These are phyloP conservation scores for Thamnophis sirtalis DNA, from an alignment of 2,113 vertebrate genomes.

Conservation along the genomic window DNA sequence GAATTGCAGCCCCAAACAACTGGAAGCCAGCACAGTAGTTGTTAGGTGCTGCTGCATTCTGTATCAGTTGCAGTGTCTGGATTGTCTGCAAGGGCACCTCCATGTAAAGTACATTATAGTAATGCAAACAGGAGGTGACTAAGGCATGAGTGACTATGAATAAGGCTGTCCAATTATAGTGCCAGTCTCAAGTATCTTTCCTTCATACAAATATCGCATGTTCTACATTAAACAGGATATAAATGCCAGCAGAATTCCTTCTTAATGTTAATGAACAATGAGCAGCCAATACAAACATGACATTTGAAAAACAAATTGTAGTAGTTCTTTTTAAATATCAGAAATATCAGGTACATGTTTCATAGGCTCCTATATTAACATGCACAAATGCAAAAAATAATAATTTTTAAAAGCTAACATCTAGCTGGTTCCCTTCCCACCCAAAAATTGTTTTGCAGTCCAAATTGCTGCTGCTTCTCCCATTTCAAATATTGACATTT, in stretches of 20 bases:
- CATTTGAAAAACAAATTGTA: background rate
- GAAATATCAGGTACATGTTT: conserved; percentile 27
- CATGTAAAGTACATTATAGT: background rate
- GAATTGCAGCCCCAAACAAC: background rate
- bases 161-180: background rate
- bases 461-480: conserved; percentile 61
- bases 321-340: conserved; percentile 1
- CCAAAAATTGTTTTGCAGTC: conserved; percentile 67
- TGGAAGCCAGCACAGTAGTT: background rate
- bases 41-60: background rate
- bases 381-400: conserved; percentile 4
- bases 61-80: background rate
- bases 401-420: conserved; percentile 40
- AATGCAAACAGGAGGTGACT: background rate
- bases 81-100: background rate
- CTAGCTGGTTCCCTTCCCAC: conserved; percentile 30
- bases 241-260: background rate
- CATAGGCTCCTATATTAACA: conserved; percentile 26
- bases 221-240: background rate
- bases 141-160: background rate
- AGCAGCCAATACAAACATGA: conserved; percentile 5
- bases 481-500: conserved; percentile 71
- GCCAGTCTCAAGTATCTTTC: background rate
- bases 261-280: conserved; percentile 5
- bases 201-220: background rate